Percentiles rank a stretch among this genome's conserved stretches.
Evolutionary conservation across 2,113 vertebrate genomes (phyloP).

Genomic region (Azemiops feae): DNA sequence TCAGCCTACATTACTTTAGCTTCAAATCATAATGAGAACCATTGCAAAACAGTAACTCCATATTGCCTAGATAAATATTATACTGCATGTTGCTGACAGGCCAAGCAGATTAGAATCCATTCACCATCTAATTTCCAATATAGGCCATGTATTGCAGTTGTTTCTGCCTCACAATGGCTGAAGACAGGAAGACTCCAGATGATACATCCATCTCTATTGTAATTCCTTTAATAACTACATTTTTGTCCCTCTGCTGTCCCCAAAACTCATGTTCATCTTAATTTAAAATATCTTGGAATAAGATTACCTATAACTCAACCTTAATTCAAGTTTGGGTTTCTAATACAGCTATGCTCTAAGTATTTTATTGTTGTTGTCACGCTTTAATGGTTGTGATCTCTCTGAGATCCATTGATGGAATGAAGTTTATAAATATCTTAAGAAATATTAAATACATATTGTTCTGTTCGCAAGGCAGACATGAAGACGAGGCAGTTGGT

Average conservation of each 20-base stretch:
- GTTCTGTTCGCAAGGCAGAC: no score
- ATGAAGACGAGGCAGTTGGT: no score
- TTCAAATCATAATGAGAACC: not conserved
- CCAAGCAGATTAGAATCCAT: not conserved
- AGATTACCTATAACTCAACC: not conserved
- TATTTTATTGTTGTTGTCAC: not conserved
- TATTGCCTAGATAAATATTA: not conserved
- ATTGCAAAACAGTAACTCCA: not conserved
- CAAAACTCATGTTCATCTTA: not conserved
- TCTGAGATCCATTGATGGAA: not conserved
- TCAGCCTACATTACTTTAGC: not conserved
- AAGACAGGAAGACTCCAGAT: not conserved
- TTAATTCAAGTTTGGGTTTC: not conserved
- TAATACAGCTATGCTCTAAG: not conserved
- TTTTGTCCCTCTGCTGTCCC: not conserved
- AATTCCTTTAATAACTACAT: not conserved
- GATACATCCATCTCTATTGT: not conserved
- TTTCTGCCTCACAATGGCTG: not conserved
- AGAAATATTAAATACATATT: not conserved
- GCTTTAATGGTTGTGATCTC: not conserved
- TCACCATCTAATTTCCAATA: not conserved
- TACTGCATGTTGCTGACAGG: not conserved
- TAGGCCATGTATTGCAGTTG: not conserved
- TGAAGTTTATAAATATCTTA: not conserved
- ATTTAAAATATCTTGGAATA: not conserved